Percentiles rank a stretch among this genome's conserved stretches.
Evolutionary conservation across 2,888 invertebrate species (phyloP).

Genomic region (Nomada ruficornis): DNA sequence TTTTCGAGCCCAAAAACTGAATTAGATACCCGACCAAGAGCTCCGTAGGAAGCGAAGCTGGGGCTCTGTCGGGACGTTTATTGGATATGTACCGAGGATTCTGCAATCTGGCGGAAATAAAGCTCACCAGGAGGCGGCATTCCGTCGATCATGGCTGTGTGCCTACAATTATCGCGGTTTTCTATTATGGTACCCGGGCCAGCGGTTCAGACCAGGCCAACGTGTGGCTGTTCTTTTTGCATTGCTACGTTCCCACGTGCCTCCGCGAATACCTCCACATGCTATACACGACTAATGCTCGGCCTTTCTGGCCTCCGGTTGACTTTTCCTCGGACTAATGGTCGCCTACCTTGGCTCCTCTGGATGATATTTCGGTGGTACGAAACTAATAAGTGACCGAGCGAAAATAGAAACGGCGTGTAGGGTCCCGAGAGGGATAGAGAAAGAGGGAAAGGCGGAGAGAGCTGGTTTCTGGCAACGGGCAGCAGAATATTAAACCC

Average conservation of each 20-base stretch:
- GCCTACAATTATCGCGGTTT: conserved; percentile 71
- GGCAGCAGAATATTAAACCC: conserved; percentile 44
- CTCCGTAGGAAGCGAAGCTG: background rate
- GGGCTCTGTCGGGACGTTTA: conserved; percentile 8
- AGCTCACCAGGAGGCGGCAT: conserved; percentile 55
- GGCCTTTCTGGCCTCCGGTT: conserved; percentile 61
- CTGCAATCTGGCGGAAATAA: conserved; percentile 43
- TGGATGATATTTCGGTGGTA: conserved; percentile 62
- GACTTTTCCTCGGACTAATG: conserved; percentile 65
- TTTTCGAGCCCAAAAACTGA: background rate
- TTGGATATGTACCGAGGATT: conserved; percentile 29
- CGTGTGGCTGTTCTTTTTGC: conserved; percentile 66
- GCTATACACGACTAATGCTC: conserved; percentile 59
- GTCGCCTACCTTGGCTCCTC: conserved; percentile 64
- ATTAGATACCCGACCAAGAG: background rate
- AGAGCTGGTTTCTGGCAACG: conserved; percentile 29
- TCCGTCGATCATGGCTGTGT: conserved; percentile 66
- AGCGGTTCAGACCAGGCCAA: conserved; percentile 67
- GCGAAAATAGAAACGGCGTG: conserved; percentile 51
- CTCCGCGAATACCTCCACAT: conserved; percentile 66
- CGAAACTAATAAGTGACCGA: conserved; percentile 62
- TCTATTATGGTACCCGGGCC: conserved; percentile 69
- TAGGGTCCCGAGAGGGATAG: background rate
- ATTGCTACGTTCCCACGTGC: conserved; percentile 70
- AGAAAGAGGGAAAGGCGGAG: background rate